Percentiles rank a stretch among this genome's conserved stretches.
These are phyloP conservation scores for Eutrigla gurnardus DNA, from an alignment of 2,797 vertebrate genomes.

Conservation along the genomic window DNA sequence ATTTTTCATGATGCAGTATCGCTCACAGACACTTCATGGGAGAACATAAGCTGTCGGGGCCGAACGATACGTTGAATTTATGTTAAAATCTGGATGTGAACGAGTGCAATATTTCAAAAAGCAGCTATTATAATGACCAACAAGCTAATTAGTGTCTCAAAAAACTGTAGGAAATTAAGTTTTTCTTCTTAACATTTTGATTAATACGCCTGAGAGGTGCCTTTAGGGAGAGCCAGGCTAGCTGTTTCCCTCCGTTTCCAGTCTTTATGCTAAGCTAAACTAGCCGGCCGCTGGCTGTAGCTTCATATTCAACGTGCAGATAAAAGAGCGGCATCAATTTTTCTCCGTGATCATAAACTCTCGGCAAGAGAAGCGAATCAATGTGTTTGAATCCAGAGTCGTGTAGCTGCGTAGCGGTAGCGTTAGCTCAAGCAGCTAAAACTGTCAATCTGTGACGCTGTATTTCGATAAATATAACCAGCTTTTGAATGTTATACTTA, in stretches of 20 bases:
- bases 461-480: conserved; percentile 5
- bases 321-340: background rate
- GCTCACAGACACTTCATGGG: background rate
- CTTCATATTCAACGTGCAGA: background rate
- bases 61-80: background rate
- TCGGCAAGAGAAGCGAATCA: background rate
- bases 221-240: background rate
- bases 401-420: background rate
- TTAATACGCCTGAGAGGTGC: background rate
- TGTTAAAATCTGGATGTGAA: background rate
- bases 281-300: background rate
- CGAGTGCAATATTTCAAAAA: conserved; percentile 9
- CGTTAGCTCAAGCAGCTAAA: background rate
- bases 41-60: background rate
- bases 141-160: background rate
- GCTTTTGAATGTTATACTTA: background rate
- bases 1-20: conserved; percentile 2
- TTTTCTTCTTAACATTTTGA: background rate
- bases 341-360: background rate
- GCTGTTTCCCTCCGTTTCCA: background rate
- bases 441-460: background rate
- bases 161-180: background rate
- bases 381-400: background rate
- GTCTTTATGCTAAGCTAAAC: conserved; percentile 5
- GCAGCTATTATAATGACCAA: conserved; percentile 2